Evolutionary conservation across 2,888 invertebrate species (phyloP), one percentile per base, ranked within the genome.

Genomic region (Oscheius sp.): DNA sequence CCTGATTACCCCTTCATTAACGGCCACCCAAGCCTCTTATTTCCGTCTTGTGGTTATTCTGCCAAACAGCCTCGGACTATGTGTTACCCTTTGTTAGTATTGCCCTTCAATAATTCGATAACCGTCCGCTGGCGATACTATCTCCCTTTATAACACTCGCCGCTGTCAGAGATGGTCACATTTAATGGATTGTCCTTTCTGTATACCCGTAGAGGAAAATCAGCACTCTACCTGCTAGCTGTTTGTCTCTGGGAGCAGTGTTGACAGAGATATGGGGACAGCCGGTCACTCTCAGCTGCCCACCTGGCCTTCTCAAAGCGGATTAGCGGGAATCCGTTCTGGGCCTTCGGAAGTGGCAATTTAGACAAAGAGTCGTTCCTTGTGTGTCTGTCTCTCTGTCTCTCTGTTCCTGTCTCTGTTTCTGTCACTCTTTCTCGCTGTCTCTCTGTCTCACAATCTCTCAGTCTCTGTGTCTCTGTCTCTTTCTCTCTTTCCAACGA

Each of bases 1-100:
- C 50, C 53, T 55, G 68, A 68, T 68, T 68, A 55, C 68, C 68
- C 53, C 68, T 68, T 68, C 68, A 68, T 68, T 68, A 68, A 42
- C 42, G 9, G 53, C 68, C 53, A 32, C 33, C 68, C 68, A 68
- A 68, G 48, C 37, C 53, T 32, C 55, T 37, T 32, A 53, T 68
- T 68, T 51, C 7, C 37, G n/a, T 21, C 59, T 35, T 0, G 1
- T 13, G 55, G 35, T 37, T 53, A 55, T 42, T 53, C 37, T 55
- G 55, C 53, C 42, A 68, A 29, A 35, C 42, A 10, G 1, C 50
- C 13, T 48, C 37, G 32, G 47, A 48, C 29, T 48, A 2, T 58
- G 29, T 21, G 11, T 4, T 21, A 47, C 42, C 47, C 63, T 63
- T n/a, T 63, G n/a, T 63, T 32, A 21, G n/a, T 63, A 21, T 47